phyloP scores from a whole-genome alignment of 2,888 invertebrate genomes.

The Drosophila rellima region DNA sequence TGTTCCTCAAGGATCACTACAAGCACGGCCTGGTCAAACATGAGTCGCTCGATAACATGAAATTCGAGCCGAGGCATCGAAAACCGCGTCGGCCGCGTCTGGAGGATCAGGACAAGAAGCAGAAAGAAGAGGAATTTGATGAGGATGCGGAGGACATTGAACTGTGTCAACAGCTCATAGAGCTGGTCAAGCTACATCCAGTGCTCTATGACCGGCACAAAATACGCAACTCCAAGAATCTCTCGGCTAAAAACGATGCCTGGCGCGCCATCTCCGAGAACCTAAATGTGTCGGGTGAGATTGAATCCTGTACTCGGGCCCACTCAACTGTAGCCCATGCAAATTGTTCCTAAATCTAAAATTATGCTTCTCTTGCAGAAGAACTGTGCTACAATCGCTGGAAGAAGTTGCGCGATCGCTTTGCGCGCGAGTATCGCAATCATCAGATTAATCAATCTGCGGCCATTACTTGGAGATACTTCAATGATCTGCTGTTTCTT shows the following conservation, averaged over 20 bases:
- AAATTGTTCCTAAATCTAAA: background rate
- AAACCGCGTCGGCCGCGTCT: constrained; percentile 41
- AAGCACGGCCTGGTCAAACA: constrained; percentile 77
- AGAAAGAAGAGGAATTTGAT: constrained; percentile 39
- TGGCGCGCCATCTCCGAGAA: constrained; percentile 77
- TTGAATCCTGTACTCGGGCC: too few species aligned
- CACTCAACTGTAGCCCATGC: background rate
- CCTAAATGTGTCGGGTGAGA: constrained; percentile 75
- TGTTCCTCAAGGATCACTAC: constrained; percentile 81
- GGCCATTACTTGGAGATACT: constrained; percentile 78
- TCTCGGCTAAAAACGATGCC: constrained; percentile 80
- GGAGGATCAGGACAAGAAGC: constrained; percentile 36
- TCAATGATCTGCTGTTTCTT: constrained; percentile 76
- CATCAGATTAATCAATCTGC: constrained; percentile 66
- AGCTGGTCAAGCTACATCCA: constrained; percentile 77
- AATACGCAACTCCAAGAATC: constrained; percentile 82
- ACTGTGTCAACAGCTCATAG: constrained; percentile 75
- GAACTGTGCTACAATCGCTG: constrained; percentile 80
- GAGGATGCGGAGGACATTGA: constrained; percentile 62
- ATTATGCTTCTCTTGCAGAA: constrained; percentile 52
- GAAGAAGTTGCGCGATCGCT: constrained; percentile 82
- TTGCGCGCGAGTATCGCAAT: constrained; percentile 80
- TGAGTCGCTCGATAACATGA: constrained; percentile 71
- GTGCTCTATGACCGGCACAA: constrained; percentile 80
- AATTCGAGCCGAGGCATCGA: constrained; percentile 67